Conservation (phyloP, 2,113 vertebrate species). For the Acinonyx jubatus region DNA sequence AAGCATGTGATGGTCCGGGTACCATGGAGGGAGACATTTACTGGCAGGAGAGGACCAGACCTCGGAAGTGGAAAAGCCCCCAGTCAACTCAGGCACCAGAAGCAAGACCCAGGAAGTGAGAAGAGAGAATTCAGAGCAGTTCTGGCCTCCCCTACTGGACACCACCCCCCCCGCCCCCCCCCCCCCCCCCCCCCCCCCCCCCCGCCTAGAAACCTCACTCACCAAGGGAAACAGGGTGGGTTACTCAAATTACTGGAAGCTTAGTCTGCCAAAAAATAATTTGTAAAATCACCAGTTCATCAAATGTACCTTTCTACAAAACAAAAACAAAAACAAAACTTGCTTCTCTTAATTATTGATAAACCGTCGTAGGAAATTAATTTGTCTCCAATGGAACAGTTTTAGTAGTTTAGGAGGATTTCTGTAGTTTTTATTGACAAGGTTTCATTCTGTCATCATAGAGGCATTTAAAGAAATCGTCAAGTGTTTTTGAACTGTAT, state of each 20-base stretch:
- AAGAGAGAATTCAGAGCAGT: too few species aligned
- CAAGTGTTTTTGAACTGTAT: background rate
- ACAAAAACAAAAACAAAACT: background rate
- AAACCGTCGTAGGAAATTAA: background rate
- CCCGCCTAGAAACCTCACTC: background rate
- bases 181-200: fast-evolving
- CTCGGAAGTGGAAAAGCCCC: background rate
- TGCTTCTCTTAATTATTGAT: background rate
- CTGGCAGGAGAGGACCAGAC: background rate
- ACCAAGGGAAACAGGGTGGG: too few species aligned
- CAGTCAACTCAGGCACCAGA: background rate
- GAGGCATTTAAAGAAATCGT: background rate
- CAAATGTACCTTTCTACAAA: background rate
- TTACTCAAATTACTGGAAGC: background rate
- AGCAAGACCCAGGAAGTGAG: background rate
- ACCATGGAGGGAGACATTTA: fast-evolving
- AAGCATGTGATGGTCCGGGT: background rate
- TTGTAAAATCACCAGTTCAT: background rate
- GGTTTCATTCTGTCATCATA: conserved; percentile 8
- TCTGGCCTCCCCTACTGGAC: fast-evolving
- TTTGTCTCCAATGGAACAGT: background rate
- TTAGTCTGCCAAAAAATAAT: background rate
- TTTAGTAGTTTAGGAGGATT: background rate
- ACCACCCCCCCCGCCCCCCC: too few species aligned
- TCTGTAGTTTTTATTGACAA: background rate